phyloP scores from a whole-genome alignment of 2,797 vertebrate genomes.

The Pseudocheirus occidentalis region DNA sequence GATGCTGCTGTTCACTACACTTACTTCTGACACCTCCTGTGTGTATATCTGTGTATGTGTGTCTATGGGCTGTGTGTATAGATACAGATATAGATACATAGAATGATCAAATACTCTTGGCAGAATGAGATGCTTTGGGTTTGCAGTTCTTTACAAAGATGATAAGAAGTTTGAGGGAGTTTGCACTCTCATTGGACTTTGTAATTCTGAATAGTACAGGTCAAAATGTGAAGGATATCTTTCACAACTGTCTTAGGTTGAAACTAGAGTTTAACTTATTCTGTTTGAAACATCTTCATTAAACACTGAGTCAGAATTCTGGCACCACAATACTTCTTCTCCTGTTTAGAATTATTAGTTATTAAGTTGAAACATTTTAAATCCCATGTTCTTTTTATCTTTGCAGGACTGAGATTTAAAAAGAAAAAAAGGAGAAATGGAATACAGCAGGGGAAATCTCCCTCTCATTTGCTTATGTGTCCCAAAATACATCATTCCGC shows the following conservation, averaged over 20 bases:
- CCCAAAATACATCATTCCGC: too few species aligned
- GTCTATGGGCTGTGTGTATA: neutral
- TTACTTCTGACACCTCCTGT: slow-evolving; percentile 38
- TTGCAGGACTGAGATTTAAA: slow-evolving; percentile 24
- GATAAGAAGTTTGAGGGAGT: slow-evolving; percentile 52
- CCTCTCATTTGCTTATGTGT: neutral
- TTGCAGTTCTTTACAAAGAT: slow-evolving; percentile 75
- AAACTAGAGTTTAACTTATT: slow-evolving; percentile 35
- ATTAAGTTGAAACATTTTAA: neutral
- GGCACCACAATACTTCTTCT: neutral
- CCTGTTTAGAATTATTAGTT: neutral
- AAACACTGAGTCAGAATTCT: neutral
- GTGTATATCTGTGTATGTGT: neutral
- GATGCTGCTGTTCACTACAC: neutral
- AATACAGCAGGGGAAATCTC: neutral
- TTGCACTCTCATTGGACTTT: slow-evolving; percentile 62
- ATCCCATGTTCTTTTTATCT: neutral
- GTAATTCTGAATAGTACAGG: slow-evolving; percentile 70
- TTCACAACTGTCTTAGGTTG: slow-evolving; percentile 72
- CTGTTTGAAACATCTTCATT: slow-evolving; percentile 28
- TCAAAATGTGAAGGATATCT: slow-evolving; percentile 69
- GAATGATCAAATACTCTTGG: slow-evolving; percentile 61
- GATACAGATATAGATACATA: neutral
- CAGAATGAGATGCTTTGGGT: slow-evolving; percentile 40
- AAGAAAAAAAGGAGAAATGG: slow-evolving; percentile 16